phyloP scores from a whole-genome alignment of 2,797 vertebrate genomes.

The Lophius americanus region DNA sequence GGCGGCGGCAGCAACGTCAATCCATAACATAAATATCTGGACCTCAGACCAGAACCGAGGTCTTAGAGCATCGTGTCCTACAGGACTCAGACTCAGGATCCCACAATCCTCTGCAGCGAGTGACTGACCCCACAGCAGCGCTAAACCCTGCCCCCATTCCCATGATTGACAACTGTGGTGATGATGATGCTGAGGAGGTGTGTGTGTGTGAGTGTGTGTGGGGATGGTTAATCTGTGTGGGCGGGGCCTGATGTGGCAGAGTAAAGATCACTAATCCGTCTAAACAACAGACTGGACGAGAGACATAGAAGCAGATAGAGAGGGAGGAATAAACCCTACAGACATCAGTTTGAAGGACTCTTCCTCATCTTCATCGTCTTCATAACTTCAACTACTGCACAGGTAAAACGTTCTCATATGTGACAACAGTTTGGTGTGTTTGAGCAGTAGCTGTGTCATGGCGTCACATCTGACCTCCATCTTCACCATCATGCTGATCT shows the following conservation, averaged over 20 bases:
- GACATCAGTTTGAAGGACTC: background rate
- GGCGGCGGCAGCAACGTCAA: too few species aligned
- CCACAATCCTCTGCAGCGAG: conserved; percentile 21
- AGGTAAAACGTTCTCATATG: conserved; percentile 30
- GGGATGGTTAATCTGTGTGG: conserved; percentile 48
- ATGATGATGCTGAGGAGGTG: too few species aligned
- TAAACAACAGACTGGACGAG: conserved; percentile 21
- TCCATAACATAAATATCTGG: too few species aligned
- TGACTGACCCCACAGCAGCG: conserved; percentile 1
- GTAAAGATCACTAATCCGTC: conserved; percentile 59
- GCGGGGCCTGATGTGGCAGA: conserved; percentile 44
- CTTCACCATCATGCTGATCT: background rate
- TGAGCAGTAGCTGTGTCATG: background rate
- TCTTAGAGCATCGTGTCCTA: too few species aligned
- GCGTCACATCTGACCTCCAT: background rate
- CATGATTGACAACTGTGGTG: conserved; percentile 12
- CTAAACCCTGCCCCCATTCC: background rate
- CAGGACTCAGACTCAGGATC: conserved; percentile 13
- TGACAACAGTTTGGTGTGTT: background rate
- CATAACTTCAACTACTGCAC: background rate
- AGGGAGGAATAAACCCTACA: background rate
- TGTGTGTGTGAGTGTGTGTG: too few species aligned
- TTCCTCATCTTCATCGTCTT: conserved; percentile 4
- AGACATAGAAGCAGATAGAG: background rate
- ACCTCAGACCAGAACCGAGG: too few species aligned